Evolutionary conservation across 2,797 vertebrate genomes (phyloP).

Genomic region (Gymnoscopelus microlampas): DNA sequence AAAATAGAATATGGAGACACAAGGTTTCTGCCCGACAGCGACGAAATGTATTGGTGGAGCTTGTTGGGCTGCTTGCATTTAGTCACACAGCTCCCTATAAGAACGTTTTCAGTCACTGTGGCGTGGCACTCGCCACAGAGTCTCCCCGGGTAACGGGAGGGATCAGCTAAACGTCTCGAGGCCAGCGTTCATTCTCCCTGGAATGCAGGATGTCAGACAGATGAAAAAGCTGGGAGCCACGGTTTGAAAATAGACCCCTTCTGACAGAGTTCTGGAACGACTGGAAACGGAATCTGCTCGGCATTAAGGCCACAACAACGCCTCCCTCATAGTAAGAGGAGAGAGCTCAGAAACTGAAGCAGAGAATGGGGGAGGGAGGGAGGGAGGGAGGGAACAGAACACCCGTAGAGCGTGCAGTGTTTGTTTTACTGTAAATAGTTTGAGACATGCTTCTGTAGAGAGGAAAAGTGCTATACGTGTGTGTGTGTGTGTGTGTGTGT

Average conservation of each 20-base stretch:
- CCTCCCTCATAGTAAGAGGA: conserved; percentile 16
- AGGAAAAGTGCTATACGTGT: not conserved
- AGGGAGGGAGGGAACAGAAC: not conserved
- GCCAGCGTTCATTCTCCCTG: not conserved
- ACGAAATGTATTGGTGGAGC: too few relatives aligned
- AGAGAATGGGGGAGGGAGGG: not conserved
- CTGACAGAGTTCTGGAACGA: conserved; percentile 13
- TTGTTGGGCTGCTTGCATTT: too few relatives aligned
- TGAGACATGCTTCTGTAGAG: not conserved
- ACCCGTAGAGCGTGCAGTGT: not conserved
- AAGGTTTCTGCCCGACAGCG: too few relatives aligned
- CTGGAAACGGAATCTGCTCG: conserved; percentile 32
- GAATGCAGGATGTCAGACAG: conserved; percentile 11
- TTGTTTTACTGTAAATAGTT: not conserved
- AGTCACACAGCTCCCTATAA: too few relatives aligned
- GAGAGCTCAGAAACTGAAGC: not conserved
- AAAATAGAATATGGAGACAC: too few relatives aligned
- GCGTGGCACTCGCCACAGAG: too few relatives aligned
- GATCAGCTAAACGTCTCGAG: too few relatives aligned
- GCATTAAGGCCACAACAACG: conserved; percentile 20
- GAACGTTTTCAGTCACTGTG: too few relatives aligned
- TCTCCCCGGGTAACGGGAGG: too few relatives aligned
- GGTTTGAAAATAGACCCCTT: conserved; percentile 12
- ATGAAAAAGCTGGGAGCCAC: conserved; percentile 10
- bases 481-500: too few relatives aligned